phyloP scores from a whole-genome alignment of 2,888 invertebrate genomes.

The Galerucella pusilla region DNA sequence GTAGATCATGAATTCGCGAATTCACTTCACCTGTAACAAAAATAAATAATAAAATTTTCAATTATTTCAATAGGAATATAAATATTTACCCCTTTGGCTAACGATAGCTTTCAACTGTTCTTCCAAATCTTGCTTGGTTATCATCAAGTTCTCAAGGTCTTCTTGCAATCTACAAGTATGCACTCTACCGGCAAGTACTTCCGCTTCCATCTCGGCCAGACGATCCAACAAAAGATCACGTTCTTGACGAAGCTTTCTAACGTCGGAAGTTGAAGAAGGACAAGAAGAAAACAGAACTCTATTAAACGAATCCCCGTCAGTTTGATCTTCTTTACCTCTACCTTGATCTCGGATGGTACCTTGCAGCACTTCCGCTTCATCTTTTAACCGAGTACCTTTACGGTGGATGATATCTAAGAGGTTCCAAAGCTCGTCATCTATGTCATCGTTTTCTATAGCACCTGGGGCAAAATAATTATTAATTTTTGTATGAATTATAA shows the following conservation, averaged over 20 bases:
- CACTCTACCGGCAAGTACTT: constrained; percentile 74
- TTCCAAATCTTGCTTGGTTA: constrained; percentile 71
- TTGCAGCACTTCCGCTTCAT: constrained; percentile 69
- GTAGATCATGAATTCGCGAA: constrained; percentile 69
- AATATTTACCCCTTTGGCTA: constrained; percentile 66
- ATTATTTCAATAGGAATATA: neutral
- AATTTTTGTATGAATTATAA: neutral
- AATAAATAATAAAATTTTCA: neutral
- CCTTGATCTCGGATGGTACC: constrained; percentile 75
- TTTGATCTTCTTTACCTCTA: constrained; percentile 48
- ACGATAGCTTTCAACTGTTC: constrained; percentile 70
- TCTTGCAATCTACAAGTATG: constrained; percentile 75
- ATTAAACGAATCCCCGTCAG: constrained; percentile 58
- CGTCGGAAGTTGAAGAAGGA: constrained; percentile 67
- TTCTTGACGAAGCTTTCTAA: constrained; percentile 75
- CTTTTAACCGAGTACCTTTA: constrained; percentile 73
- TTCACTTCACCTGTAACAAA: constrained; percentile 65
- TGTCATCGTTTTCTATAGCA: constrained; percentile 41
- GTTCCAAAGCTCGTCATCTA: constrained; percentile 79
- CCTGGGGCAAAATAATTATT: constrained; percentile 32
- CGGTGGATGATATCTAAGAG: constrained; percentile 88
- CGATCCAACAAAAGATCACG: constrained; percentile 78
- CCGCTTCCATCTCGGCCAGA: constrained; percentile 81
- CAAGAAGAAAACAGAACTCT: constrained; percentile 60
- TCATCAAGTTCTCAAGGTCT: constrained; percentile 71